Evolutionary conservation across 2,797 vertebrate genomes (phyloP).

Genomic region (Coregonus ussuriensis): DNA sequence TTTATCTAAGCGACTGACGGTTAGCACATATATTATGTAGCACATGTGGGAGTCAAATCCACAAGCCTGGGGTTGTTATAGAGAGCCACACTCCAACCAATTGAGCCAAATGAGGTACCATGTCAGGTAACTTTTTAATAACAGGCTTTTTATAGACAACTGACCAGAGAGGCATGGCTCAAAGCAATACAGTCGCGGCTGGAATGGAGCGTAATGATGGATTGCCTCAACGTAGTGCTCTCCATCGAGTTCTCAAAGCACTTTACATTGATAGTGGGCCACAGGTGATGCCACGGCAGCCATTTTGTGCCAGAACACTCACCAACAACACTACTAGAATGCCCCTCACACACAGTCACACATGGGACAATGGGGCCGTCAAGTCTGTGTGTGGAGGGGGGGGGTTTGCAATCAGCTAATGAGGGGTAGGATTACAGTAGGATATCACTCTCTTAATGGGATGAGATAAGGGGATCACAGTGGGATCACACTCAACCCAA

Average conservation of each 20-base stretch:
- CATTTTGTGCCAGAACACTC: background rate
- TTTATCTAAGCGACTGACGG: background rate
- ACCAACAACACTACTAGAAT: background rate
- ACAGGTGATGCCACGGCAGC: background rate
- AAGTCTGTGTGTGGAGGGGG: slow-evolving; percentile 7
- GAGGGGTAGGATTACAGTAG: slow-evolving; percentile 1
- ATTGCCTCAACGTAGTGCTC: too few species aligned
- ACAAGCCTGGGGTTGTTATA: background rate
- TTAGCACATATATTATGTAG: background rate
- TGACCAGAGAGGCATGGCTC: background rate
- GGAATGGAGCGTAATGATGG: too few species aligned
- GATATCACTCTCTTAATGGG: slow-evolving; percentile 14
- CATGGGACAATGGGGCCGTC: slow-evolving; percentile 20
- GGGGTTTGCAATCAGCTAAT: background rate
- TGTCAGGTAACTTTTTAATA: background rate
- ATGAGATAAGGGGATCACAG: slow-evolving; percentile 16
- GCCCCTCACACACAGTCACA: slow-evolving; percentile 7
- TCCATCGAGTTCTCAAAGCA: too few species aligned
- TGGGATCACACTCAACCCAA: slow-evolving; percentile 1
- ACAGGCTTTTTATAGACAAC: background rate
- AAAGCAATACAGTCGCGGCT: background rate
- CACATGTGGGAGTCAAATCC: background rate
- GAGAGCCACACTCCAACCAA: background rate
- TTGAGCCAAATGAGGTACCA: background rate
- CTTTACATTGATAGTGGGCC: too few species aligned